Conservation (phyloP, 1,140 invertebrate species). For the Drosophila punjabiensis region DNA sequence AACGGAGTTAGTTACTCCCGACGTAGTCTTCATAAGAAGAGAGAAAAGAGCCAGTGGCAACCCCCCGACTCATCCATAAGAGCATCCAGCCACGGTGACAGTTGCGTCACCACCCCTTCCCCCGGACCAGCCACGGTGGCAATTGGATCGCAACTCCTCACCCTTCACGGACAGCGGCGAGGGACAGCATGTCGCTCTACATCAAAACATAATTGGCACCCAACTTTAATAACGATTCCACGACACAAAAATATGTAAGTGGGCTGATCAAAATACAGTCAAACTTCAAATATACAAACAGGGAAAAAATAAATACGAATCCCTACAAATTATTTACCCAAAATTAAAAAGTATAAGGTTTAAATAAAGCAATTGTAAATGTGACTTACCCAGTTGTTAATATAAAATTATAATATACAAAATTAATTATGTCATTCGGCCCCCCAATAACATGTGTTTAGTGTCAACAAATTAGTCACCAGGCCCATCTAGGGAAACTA, state of each 20-base stretch:
- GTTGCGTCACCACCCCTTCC: neutral
- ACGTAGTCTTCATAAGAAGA: neutral
- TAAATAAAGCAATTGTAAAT: neutral
- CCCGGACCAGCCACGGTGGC: no score
- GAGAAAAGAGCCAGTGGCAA: conserved; percentile 2
- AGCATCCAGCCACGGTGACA: neutral
- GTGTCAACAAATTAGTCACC: conserved; percentile 9
- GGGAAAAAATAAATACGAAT: conserved; percentile 6
- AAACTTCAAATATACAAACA: conserved; percentile 8
- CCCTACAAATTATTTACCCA: neutral
- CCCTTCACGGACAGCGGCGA: no score
- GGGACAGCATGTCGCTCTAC: no score
- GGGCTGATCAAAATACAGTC: conserved; percentile 10
- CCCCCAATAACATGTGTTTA: conserved; percentile 6
- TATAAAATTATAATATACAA: no score
- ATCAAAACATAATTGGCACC: no score
- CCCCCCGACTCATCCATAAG: neutral
- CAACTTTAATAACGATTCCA: no score
- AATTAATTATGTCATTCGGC: neutral
- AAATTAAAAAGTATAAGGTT: neutral
- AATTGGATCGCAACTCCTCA: no score
- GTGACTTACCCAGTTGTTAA: neutral
- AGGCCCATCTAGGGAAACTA: neutral
- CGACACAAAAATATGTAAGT: conserved; percentile 6
- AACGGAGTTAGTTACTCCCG: no score